phyloP scores from a whole-genome alignment of 2,888 invertebrate genomes.

The Clitarchus hookeri region DNA sequence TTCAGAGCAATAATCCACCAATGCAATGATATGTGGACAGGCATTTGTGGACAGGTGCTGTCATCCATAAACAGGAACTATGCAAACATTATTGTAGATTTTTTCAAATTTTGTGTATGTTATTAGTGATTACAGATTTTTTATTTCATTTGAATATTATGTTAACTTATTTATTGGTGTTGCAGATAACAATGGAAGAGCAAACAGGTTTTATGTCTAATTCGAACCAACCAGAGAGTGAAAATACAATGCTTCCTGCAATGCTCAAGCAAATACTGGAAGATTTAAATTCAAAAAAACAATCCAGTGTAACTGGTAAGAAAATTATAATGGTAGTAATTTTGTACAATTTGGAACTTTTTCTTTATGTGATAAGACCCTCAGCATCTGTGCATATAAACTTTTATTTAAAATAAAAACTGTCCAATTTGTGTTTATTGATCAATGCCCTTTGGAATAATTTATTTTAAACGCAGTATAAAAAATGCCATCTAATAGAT shows the following conservation, averaged over 20 bases:
- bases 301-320: constrained; percentile 72
- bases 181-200: constrained; percentile 78
- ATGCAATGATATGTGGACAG: too few relatives aligned
- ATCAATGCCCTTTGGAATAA: too few relatives aligned
- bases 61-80: too few relatives aligned
- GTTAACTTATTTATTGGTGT: constrained; percentile 25
- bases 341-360: too few relatives aligned
- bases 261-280: constrained; percentile 78
- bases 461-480: too few relatives aligned
- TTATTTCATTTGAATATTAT: constrained; percentile 23
- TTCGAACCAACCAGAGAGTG: constrained; percentile 55
- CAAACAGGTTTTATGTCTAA: constrained; percentile 83
- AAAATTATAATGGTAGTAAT: neutral
- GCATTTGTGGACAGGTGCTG: too few relatives aligned
- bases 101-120: too few relatives aligned
- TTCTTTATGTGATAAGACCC: neutral
- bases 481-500: too few relatives aligned
- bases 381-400: neutral
- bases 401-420: constrained; percentile 34
- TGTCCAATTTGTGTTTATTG: neutral
- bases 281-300: constrained; percentile 79
- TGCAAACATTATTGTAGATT: too few relatives aligned
- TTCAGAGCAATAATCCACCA: too few relatives aligned
- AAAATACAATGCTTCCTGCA: constrained; percentile 71
- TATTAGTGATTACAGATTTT: neutral